Evolutionary conservation across 2,797 vertebrate genomes (phyloP), one percentile per base, ranked within the genome.

Genomic region (Clarias pachynema): DNA sequence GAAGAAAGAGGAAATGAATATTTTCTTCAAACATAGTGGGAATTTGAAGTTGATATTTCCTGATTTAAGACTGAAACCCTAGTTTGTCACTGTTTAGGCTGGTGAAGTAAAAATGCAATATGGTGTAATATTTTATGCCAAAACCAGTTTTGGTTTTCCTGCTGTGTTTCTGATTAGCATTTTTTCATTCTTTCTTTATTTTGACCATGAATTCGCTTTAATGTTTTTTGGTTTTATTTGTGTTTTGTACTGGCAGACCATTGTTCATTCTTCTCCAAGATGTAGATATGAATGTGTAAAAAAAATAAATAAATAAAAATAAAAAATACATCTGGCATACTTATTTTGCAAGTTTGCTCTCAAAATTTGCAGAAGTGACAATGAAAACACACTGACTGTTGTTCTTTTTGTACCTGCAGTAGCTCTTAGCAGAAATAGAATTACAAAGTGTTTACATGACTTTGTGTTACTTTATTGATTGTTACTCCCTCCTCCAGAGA

Each of bases 401-500:
- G 31, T 85, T 80, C 37, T 95, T 94, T 93, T 92, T 89, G 93
- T 89, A 94, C 94, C 86, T 85, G 91, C 90, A 88, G 90, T 93
- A 94, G 90, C 31, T 84, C 53, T 37, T 62, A 62, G 14, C 83
- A 77, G 63, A 82, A 86, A 74, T 94, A 95, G 96, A 97, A 97
- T 96, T 96, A 95, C 94, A 24, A 95, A 92, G 92, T 87, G 91
- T 95, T 95, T 93, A 92, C 93, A 93, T 91, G 92, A 95, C 91
- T 94, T 94, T 94, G 93, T 95, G 95, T 92, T 90, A 93, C 90
- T 94, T 84, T 95, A 95, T 95, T 94, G 94, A 95, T 94, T 94
- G 92, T 92, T 92, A 93, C 91, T 65, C 87, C 60, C 82, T 79
- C 78, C 90, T 91, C 91, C 86, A 75, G 75, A 87, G 81, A 82